These are phyloP conservation scores for Sicus ferrugineus DNA, from an alignment of 2,888 invertebrate genomes.

Conservation along the genomic window DNA sequence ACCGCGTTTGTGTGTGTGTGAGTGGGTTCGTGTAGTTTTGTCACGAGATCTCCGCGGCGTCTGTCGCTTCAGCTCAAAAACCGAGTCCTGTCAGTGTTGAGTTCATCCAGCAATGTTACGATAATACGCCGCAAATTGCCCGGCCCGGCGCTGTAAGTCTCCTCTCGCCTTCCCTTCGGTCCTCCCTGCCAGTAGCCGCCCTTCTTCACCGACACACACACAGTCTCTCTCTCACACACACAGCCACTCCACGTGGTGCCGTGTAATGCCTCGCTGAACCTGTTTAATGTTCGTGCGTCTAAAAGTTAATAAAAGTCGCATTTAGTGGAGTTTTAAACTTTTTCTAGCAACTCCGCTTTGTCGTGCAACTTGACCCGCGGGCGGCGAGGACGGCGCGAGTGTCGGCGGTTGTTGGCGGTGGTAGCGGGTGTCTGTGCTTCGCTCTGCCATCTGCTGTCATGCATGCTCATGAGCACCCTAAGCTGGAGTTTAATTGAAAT, in stretches of 20 bases:
- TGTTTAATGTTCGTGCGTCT: slow-evolving; percentile 39
- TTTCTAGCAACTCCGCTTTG: background rate
- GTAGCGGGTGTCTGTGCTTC: background rate
- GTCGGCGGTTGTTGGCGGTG: background rate
- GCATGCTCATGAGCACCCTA: slow-evolving; percentile 9
- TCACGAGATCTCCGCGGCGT: background rate
- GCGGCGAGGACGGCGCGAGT: background rate
- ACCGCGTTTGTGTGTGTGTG: too few relatives aligned
- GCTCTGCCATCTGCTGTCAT: background rate
- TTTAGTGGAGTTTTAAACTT: slow-evolving; percentile 2
- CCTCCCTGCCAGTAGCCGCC: too few relatives aligned
- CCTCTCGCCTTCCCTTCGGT: too few relatives aligned
- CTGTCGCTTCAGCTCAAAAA: background rate
- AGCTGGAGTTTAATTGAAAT: slow-evolving; percentile 31
- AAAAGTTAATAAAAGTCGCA: slow-evolving; percentile 38
- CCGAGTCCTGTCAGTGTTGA: background rate
- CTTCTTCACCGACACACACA: slow-evolving; percentile 8
- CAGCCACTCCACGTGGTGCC: slow-evolving; percentile 6
- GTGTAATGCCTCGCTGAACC: slow-evolving; percentile 31
- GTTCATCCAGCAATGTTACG: slow-evolving; percentile 2
- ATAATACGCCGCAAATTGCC: slow-evolving; percentile 25
- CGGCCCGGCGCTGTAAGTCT: too few relatives aligned
- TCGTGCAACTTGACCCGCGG: background rate
- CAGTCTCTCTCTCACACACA: background rate
- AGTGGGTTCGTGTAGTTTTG: too few relatives aligned